Conservation (phyloP, 2,113 vertebrate species). For the Toxotes chatareus region DNA sequence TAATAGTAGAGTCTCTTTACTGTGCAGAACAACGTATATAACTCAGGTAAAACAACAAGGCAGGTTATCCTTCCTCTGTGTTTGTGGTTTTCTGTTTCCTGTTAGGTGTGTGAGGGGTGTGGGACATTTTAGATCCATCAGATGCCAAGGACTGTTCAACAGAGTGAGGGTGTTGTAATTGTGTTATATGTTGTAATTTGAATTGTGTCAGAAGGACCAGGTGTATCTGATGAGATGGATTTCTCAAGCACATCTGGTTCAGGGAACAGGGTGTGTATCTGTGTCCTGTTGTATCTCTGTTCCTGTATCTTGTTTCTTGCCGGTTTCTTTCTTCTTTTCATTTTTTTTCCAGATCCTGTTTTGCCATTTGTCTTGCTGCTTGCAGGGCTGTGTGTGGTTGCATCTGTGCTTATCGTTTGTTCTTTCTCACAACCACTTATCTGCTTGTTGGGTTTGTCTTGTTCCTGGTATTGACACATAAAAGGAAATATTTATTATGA, state of each 20-base stretch:
- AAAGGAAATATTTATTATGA: background rate
- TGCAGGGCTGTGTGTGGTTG: background rate
- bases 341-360: background rate
- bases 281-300: background rate
- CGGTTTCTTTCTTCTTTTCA: slow-evolving; percentile 1
- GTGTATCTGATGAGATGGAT: background rate
- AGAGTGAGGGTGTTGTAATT: background rate
- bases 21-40: background rate
- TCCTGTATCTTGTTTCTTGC: background rate
- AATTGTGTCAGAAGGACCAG: slow-evolving; percentile 3
- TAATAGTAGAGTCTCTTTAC: background rate
- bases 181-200: background rate
- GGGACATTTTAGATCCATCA: slow-evolving; percentile 6
- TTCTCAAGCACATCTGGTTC: background rate
- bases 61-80: background rate
- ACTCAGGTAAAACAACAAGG: background rate
- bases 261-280: background rate
- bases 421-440: slow-evolving; percentile 1
- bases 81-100: background rate
- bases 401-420: background rate
- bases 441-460: slow-evolving; percentile 12
- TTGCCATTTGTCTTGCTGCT: background rate
- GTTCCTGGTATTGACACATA: slow-evolving; percentile 33
- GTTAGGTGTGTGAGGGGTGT: background rate
- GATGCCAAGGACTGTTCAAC: background rate